Conservation (phyloP, 2,888 invertebrate genomes). For the Andrena chrysosceles region DNA sequence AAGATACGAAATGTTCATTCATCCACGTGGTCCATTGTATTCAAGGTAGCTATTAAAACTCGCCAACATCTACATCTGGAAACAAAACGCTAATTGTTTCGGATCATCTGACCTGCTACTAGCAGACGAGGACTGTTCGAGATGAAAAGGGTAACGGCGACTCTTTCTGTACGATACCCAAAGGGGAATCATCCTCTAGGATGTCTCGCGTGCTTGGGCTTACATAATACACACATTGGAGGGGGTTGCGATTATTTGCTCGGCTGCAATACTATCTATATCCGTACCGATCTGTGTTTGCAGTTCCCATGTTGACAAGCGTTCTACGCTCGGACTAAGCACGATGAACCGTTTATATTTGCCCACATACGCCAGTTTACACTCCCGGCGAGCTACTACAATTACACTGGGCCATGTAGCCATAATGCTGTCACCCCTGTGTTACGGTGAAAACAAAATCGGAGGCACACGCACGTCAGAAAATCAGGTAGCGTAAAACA, state of each 20-base stretch:
- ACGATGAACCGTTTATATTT: conserved; percentile 67
- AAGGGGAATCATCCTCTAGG: conserved; percentile 39
- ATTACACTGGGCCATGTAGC: conserved; percentile 28
- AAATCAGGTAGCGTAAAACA: conserved; percentile 22
- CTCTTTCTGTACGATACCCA: conserved; percentile 46
- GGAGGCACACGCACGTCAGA: background rate
- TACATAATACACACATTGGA: conserved; percentile 64
- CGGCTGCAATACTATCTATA: conserved; percentile 76
- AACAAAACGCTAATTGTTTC: conserved; percentile 16
- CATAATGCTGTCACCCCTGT: conserved; percentile 47
- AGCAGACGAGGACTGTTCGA: conserved; percentile 4
- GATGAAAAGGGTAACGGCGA: conserved; percentile 55
- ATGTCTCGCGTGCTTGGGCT: conserved; percentile 65
- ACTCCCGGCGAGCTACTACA: conserved; percentile 36
- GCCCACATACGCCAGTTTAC: conserved; percentile 59
- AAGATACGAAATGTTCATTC: background rate
- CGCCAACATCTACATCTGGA: background rate
- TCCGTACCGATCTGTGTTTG: conserved; percentile 76
- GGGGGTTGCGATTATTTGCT: conserved; percentile 73
- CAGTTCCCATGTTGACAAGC: conserved; percentile 79
- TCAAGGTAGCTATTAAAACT: background rate
- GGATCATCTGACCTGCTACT: conserved; percentile 16
- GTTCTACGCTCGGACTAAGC: conserved; percentile 63
- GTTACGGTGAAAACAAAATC: conserved; percentile 34
- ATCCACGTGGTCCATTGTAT: background rate